These are phyloP conservation scores for Eristalis arbustorum DNA, from an alignment of 2,888 invertebrate genomes.

Conservation along the genomic window DNA sequence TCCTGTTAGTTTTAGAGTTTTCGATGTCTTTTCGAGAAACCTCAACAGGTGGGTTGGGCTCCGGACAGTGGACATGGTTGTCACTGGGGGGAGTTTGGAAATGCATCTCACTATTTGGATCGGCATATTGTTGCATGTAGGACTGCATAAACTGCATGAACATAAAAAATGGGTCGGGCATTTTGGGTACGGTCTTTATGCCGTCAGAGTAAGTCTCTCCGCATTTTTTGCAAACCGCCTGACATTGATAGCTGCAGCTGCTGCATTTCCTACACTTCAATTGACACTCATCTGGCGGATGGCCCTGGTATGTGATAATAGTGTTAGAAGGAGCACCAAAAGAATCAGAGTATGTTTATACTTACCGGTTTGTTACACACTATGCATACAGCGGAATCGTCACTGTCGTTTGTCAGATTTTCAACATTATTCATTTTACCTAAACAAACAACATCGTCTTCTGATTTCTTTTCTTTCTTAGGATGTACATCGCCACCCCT, in stretches of 20 bases:
- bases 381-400: slow-evolving; percentile 68
- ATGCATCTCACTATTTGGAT: neutral
- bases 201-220: slow-evolving; percentile 74
- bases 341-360: neutral
- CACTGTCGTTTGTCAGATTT: slow-evolving; percentile 72
- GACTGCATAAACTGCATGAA: slow-evolving; percentile 78
- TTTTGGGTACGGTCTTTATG: slow-evolving; percentile 75
- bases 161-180: slow-evolving; percentile 75
- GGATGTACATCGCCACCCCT: neutral
- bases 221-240: slow-evolving; percentile 78
- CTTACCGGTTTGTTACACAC: slow-evolving; percentile 77
- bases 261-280: slow-evolving; percentile 78
- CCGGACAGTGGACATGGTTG: slow-evolving; percentile 8
- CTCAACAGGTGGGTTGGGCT: slow-evolving; percentile 1
- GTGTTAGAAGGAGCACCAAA: neutral
- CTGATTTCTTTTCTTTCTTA: slow-evolving; percentile 44
- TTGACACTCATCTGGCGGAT: slow-evolving; percentile 74
- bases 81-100: slow-evolving; percentile 6
- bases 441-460: slow-evolving; percentile 78
- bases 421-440: slow-evolving; percentile 73
- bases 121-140: slow-evolving; percentile 74
- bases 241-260: slow-evolving; percentile 77
- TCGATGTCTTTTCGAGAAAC: slow-evolving; percentile 39
- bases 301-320: slow-evolving; percentile 13
- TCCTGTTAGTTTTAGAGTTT: slow-evolving; percentile 4